phyloP scores from a whole-genome alignment of 2,888 invertebrate genomes.

The Xylota segnis region DNA sequence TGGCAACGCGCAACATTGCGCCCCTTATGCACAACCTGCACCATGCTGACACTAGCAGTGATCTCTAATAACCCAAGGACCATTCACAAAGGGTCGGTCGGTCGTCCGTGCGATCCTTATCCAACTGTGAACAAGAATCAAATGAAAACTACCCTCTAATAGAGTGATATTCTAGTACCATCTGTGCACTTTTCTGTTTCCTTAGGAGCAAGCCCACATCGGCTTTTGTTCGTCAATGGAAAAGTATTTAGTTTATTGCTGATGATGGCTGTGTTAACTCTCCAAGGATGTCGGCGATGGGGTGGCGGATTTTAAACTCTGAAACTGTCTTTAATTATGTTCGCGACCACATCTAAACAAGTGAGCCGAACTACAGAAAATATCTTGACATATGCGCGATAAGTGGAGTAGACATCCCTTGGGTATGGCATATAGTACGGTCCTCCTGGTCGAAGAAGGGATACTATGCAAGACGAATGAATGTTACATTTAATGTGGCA shows the following conservation, averaged over 20 bases:
- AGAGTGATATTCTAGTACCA: constrained; percentile 79
- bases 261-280: constrained; percentile 84
- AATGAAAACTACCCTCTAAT: constrained; percentile 84
- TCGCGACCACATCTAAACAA: constrained; percentile 78
- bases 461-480: constrained; percentile 81
- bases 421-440: constrained; percentile 55
- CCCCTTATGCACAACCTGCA: constrained; percentile 44
- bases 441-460: constrained; percentile 75
- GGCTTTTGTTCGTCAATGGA: constrained; percentile 78
- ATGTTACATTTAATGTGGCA: constrained; percentile 84
- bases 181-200: constrained; percentile 78
- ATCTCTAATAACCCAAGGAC: constrained; percentile 61
- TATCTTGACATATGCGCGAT: constrained; percentile 83
- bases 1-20: constrained; percentile 75
- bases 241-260: constrained; percentile 84
- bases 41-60: constrained; percentile 55
- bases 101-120: constrained; percentile 56
- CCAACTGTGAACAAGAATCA: constrained; percentile 78
- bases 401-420: constrained; percentile 78
- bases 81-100: constrained; percentile 22
- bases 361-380: constrained; percentile 78
- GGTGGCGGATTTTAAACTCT: constrained; percentile 64
- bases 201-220: constrained; percentile 43
- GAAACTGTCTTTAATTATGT: constrained; percentile 78
- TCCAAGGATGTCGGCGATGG: constrained; percentile 43